Base-by-base conservation (phyloP, 1,140 invertebrate species). In the Drosophila takahashii region DNA sequence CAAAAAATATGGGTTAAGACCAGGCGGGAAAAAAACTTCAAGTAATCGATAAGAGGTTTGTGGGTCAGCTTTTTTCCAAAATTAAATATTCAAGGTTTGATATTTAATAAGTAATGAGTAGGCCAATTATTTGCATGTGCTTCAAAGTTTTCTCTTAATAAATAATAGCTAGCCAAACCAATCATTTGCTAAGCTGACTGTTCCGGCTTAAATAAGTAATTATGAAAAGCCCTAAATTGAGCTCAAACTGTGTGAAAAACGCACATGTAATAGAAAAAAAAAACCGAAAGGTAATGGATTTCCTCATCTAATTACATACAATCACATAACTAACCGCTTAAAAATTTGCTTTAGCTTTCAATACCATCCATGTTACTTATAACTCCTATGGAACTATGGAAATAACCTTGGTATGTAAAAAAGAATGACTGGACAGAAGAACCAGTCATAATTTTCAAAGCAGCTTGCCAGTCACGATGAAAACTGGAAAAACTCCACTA, bases 401-500 rank as follows among this genome's bases (percentile, higher is more conserved):
- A 26, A 22, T 34, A 59, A 59, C 60, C 60, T 42, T 62, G 7
- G 29, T 11, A 22, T 9, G 18, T 15, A 42, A n/a, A 4, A 32
- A 34, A 26, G 11, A 51, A 65, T 67, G 59, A 42, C 45, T 65
- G 27, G 34, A 42, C 48, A 53, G 36, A 53, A 53, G 36, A 53
- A 64, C 29, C 7, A 15, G 52, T 22, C 16, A 58, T 34, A 11
- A 34, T 64, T 26, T 48, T 48, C 44, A n/a, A 47, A 64, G 16
- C 34, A 16, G 10, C 32, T 45, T 70, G 48, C 66, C 66, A 67
- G 48, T 69, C 66, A 70, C 64, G 64, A 69, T 69, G 41, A 57
- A 36, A 57, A 57, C 64, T 70, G 64, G 66, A 57, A 70, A 69
- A 70, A 34, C 66, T 47, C 50, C 42, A 44, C 42, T 37, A 32